Evolutionary conservation across 2,888 invertebrate genomes (phyloP).

Genomic region (Microchrysa polita): DNA sequence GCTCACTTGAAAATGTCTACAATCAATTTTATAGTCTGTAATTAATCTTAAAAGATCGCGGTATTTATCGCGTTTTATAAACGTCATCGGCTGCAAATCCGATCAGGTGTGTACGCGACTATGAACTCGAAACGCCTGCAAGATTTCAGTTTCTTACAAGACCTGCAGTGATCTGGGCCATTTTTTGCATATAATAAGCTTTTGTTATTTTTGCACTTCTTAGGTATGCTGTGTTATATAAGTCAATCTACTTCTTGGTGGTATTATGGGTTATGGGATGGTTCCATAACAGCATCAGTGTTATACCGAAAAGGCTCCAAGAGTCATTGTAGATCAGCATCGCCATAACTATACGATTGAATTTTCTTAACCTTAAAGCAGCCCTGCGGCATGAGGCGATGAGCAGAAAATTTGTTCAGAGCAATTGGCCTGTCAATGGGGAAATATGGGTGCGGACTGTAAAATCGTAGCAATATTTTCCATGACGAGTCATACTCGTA

Average conservation of each 20-base stretch:
- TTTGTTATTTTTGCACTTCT: too few relatives aligned
- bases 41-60: constrained; percentile 22
- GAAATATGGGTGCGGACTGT: constrained; percentile 15
- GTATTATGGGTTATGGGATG: background rate
- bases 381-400: constrained; percentile 6
- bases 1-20: constrained; percentile 9
- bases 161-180: too few relatives aligned
- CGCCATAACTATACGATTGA: background rate
- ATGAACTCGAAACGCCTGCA: too few relatives aligned
- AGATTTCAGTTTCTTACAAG: too few relatives aligned
- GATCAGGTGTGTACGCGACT: too few relatives aligned
- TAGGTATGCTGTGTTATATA: constrained; percentile 26
- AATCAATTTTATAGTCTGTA: constrained; percentile 3
- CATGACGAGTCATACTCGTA: too few relatives aligned
- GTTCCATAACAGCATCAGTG: constrained; percentile 17
- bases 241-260: constrained; percentile 5
- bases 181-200: too few relatives aligned
- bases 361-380: constrained; percentile 38
- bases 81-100: too few relatives aligned
- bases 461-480: constrained; percentile 40
- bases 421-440: background rate
- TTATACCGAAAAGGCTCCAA: background rate
- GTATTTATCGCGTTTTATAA: too few relatives aligned
- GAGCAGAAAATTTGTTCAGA: constrained; percentile 22
- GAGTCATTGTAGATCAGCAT: background rate